Evolutionary conservation across 2,888 invertebrate species (phyloP), one percentile per base, ranked within the genome.

Genomic region (Lepidonotus clava): DNA sequence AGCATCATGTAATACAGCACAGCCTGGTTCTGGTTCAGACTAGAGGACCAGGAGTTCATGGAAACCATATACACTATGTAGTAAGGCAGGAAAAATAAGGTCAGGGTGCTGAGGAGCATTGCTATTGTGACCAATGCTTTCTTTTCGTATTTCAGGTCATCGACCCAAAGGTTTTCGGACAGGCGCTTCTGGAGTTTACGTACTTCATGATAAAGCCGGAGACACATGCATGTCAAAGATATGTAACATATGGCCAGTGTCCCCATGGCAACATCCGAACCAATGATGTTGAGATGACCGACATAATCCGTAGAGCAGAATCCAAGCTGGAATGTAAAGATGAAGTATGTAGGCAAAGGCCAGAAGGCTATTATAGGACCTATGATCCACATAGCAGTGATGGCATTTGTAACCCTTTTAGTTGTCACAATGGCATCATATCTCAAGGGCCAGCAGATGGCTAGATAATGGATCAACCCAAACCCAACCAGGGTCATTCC

Each of bases 401-500:
- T 18, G 8, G 38, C 40, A 24, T 21, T 2, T 36, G 56, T 56
- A 1, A 84, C 84, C 24, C 84, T 56, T 21, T 28, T 56, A 2
- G 11, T 34, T 1, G 56, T 61, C 1, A 84, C 32, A n/a, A 61
- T 84, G 28, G 32, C 38, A 40, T 84, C 84, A 36, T 84, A 84
- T 34, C 61, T 18, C 32, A 84, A 24, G 8, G 84, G 84, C 84
- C 84, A 84, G 84, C 84, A 84, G 11, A 84, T 84, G 6, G 61
- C 84, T 4, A 84, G 32, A 40, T 84, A 84, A 32, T 84, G 84
- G 34, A 84, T 84, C 8, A 66, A 21, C 1, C 84, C 84, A 61
- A 84, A 84, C 1, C 84, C 84, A 11, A 84, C 84, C 28, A 84
- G n/a, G 11, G 84, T 84, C 84, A 84, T 61, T n/a, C 84, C 84